Evolutionary conservation across 2,113 vertebrate genomes (phyloP).

Genomic region (Egretta garzetta): DNA sequence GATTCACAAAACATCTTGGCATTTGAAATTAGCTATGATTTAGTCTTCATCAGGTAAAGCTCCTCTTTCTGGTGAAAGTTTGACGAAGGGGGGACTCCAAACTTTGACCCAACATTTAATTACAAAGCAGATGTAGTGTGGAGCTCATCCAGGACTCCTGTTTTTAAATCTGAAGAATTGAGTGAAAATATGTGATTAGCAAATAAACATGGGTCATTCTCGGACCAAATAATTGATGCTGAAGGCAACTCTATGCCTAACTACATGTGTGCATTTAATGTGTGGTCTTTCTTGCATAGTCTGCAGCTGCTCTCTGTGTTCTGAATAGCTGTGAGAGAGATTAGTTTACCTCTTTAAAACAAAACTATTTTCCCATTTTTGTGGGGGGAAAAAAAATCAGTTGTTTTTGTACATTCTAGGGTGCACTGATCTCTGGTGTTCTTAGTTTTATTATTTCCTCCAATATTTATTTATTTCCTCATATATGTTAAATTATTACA

Average conservation of each 20-base stretch:
- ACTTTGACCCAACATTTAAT: not conserved
- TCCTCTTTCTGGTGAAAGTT: not conserved
- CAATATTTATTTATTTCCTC: not conserved
- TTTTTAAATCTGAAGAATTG: not conserved
- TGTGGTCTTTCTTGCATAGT: rapidly evolving
- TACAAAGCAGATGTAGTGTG: not conserved
- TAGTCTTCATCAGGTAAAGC: not conserved
- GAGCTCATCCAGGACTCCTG: not conserved
- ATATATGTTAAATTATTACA: not conserved
- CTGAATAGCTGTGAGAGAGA: not conserved
- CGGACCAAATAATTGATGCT: not conserved
- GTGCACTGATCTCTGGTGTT: not conserved
- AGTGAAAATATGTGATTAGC: not conserved
- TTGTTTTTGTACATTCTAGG: not conserved
- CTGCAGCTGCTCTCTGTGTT: not conserved
- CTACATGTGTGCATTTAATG: rapidly evolving
- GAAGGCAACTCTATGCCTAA: not conserved
- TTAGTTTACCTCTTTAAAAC: not conserved
- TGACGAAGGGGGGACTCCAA: not conserved
- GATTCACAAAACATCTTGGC: not conserved
- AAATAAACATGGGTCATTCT: not conserved
- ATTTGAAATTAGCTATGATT: not conserved
- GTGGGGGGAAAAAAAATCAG: rapidly evolving
- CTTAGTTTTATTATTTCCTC: not conserved
- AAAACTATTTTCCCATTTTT: not conserved